Percentiles rank a stretch among this genome's conserved stretches.
phyloP scores from a whole-genome alignment of 2,888 invertebrate genomes.

The Notocelia uddmanniana region DNA sequence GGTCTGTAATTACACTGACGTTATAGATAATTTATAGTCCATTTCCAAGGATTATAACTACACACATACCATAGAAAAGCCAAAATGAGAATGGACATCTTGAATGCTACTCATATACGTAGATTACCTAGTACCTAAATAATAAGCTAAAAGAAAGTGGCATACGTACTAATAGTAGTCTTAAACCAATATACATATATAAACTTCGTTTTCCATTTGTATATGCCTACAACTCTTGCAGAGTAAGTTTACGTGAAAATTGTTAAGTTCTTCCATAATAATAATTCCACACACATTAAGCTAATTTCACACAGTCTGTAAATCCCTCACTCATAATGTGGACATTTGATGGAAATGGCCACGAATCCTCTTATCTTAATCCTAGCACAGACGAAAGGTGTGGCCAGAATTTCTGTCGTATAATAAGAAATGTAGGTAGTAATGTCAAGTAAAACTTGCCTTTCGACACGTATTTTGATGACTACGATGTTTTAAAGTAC shows the following conservation, averaged over 20 bases:
- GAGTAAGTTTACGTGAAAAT: neutral
- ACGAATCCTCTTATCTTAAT: constrained; percentile 83
- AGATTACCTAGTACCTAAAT: too few species aligned
- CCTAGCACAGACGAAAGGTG: constrained; percentile 57
- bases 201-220: too few species aligned
- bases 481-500: too few species aligned
- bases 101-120: too few species aligned
- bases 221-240: neutral
- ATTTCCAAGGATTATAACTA: too few species aligned
- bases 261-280: constrained; percentile 43
- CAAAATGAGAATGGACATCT: too few species aligned
- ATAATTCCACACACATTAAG: constrained; percentile 29
- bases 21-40: too few species aligned
- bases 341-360: constrained; percentile 74
- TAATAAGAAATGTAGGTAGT: neutral
- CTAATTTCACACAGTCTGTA: constrained; percentile 48
- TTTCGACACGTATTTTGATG: neutral
- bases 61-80: too few species aligned
- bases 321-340: constrained; percentile 63
- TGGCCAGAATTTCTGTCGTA: constrained; percentile 52
- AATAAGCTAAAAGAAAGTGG: too few species aligned
- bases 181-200: neutral
- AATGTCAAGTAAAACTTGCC: neutral
- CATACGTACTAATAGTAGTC: neutral
- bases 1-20: too few species aligned